Evolutionary conservation across 2,113 vertebrate genomes (phyloP).

Genomic region (Onychostoma macrolepis): DNA sequence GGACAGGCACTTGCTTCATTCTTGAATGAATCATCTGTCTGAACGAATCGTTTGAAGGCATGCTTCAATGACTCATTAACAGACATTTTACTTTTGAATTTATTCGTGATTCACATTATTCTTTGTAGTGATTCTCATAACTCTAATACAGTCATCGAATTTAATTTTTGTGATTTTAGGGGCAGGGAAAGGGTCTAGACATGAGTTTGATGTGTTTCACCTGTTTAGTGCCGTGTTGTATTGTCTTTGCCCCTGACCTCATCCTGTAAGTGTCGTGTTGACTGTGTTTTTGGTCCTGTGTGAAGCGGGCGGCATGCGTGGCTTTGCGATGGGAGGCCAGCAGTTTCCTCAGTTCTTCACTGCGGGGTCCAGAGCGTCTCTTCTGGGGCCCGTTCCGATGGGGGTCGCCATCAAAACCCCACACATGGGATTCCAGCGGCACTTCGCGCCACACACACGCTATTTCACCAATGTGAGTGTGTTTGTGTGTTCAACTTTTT

Average conservation of each 20-base stretch:
- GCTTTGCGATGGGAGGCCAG: slow-evolving; percentile 85
- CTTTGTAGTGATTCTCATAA: no score
- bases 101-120: no score
- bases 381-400: slow-evolving; percentile 92
- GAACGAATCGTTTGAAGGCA: no score
- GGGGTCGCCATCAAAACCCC: slow-evolving; percentile 88
- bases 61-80: no score
- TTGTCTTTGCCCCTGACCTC: no score
- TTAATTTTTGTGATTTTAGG: no score
- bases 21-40: no score
- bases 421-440: slow-evolving; percentile 82
- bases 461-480: slow-evolving; percentile 75
- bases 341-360: slow-evolving; percentile 92
- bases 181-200: no score
- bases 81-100: not conserved
- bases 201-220: not conserved
- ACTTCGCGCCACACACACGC: slow-evolving; percentile 82
- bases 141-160: no score
- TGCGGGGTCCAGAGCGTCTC: slow-evolving; percentile 87
- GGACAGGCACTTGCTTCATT: no score
- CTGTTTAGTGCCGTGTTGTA: no score
- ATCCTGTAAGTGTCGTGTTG: not conserved
- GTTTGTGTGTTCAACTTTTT: not conserved
- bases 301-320: slow-evolving; percentile 82
- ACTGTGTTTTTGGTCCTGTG: not conserved